Evolutionary conservation across 1,140 invertebrate species (phyloP), one percentile per base, ranked within the genome.

Genomic region (Drosophila busckii): DNA sequence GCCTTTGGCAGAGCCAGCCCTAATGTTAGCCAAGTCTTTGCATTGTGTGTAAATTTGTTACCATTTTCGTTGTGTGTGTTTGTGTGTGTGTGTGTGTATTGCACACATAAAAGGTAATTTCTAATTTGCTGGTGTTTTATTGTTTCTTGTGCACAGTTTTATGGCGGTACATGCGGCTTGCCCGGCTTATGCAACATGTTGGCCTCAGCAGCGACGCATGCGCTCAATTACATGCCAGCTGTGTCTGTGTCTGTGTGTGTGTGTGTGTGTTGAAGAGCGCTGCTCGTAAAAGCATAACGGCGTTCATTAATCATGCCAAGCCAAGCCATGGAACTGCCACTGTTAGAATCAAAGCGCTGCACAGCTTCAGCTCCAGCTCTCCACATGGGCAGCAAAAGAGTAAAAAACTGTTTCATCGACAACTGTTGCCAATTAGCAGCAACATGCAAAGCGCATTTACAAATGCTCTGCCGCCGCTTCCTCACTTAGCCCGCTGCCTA

Each of bases 11-110:
- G 31, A 28, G 23, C 23, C 7, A 10, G 1, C 25, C 29, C 40
- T 42, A 15, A 20, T 9, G n/a, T 22, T 48, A 22, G 31, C 60
- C 49, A 63, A 66, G 46, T 50, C 54, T 42, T 49, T n/a, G n/a
- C 76, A 82, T 82, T 82, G 75, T 82, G 76, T 82, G 75, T 82
- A 83, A 82, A 82, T 82, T 82, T 82, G 75, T 75, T 75, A 70
- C 65, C 70, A 76, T 82, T 82, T 75, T 60, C 46, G 17, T 15
- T 31, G 23, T 28, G 9, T 29, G 8, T 45, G 23, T 46, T 6
- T 45, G 2, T 40, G 28, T 50, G 31, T 23, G 17, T 29, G 38
- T 19, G 12, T 23, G 40, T 44, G 23, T 53, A 12, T 58, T 48
- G 32, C 29, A 70, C 70, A 73, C 63, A 80, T 69, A 80, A 80